phyloP scores from a whole-genome alignment of 1,140 invertebrate species.

The Caenorhabditis tropicalis region DNA sequence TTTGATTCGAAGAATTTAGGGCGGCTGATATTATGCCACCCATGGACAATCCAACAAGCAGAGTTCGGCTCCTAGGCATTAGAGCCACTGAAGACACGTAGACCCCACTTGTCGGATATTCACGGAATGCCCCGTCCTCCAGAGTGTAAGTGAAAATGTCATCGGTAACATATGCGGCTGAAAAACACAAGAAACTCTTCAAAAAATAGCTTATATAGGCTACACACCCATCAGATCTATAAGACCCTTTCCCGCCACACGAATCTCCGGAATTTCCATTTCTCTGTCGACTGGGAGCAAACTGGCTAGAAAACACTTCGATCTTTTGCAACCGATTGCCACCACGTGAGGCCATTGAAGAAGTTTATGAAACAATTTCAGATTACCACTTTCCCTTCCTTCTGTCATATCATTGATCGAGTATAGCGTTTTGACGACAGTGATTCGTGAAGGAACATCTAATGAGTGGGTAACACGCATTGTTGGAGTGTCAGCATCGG shows the following conservation, averaged over 20 bases:
- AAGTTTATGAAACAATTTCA: background rate
- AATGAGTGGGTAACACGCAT: background rate
- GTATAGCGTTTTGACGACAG: background rate
- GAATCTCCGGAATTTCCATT: background rate
- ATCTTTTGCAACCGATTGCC: background rate
- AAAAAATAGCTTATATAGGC: background rate
- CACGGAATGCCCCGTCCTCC: background rate
- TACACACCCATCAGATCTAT: background rate
- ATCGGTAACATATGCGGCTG: background rate
- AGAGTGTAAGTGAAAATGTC: background rate
- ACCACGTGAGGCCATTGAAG: background rate
- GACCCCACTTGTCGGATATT: background rate
- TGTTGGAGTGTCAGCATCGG: background rate
- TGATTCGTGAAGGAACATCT: background rate
- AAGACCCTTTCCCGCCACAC: background rate
- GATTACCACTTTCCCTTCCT: background rate
- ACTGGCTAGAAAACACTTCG: background rate
- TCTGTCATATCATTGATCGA: background rate
- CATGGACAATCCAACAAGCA: background rate
- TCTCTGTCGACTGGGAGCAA: background rate
- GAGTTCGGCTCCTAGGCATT: background rate
- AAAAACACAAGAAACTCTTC: background rate
- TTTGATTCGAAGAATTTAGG: background rate
- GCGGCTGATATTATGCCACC: background rate
- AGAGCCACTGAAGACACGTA: background rate